Evolutionary conservation across 1,140 invertebrate species (phyloP).

Genomic region (Hyles euphorbiae): DNA sequence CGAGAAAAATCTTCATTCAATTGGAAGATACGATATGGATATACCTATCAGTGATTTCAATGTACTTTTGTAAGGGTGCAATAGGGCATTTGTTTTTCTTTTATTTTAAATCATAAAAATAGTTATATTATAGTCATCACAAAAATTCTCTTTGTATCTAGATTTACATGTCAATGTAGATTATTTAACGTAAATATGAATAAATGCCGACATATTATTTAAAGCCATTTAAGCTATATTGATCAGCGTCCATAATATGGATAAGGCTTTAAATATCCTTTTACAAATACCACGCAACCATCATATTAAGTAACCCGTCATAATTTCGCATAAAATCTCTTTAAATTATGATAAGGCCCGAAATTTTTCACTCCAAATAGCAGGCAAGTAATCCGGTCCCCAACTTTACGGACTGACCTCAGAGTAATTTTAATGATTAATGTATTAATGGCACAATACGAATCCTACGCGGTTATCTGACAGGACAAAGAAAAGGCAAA

Average conservation of each 20-base stretch:
- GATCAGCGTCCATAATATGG: too few relatives aligned
- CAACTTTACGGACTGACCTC: conserved; percentile 15
- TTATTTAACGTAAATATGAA: too few relatives aligned
- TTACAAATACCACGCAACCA: too few relatives aligned
- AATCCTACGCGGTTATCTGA: conserved; percentile 34
- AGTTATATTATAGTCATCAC: background rate
- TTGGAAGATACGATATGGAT: conserved; percentile 25
- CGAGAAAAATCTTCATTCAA: conserved; percentile 20
- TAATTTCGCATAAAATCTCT: background rate
- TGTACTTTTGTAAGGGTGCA: too few relatives aligned
- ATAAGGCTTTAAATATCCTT: too few relatives aligned
- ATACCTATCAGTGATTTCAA: too few relatives aligned
- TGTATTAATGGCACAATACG: conserved; percentile 34
- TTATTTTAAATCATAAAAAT: too few relatives aligned
- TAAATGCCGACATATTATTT: too few relatives aligned
- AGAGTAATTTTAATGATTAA: conserved; percentile 42
- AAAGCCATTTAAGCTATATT: too few relatives aligned
- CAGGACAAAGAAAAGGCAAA: conserved; percentile 39
- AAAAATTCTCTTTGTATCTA: too few relatives aligned
- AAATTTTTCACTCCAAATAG: conserved; percentile 5
- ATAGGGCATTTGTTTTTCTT: too few relatives aligned
- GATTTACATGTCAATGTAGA: background rate
- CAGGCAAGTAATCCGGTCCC: conserved; percentile 1
- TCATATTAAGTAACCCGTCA: background rate
- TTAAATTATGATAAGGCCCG: conserved; percentile 1